These are phyloP conservation scores for Bothrops jararaca DNA, from an alignment of 2,113 vertebrate species.

Conservation along the genomic window DNA sequence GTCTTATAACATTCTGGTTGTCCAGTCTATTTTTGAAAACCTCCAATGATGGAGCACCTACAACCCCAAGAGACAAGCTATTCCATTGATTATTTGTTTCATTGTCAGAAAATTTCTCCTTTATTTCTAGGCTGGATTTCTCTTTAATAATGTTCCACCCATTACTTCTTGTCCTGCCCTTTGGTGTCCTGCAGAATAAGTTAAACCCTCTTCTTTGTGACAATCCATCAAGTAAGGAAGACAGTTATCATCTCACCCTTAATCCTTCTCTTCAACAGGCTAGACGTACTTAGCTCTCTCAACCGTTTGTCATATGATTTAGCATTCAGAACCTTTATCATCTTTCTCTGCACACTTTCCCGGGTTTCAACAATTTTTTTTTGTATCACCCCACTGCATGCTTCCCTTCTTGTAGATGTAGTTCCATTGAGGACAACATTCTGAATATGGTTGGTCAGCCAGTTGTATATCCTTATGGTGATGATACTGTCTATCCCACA, in stretches of 20 bases:
- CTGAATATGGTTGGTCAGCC: not conserved
- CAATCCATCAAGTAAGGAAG: not conserved
- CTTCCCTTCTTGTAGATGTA: not conserved
- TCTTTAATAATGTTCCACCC: not conserved
- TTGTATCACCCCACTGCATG: not conserved
- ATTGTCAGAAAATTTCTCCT: not conserved
- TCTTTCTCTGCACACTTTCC: not conserved
- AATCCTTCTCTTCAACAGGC: not conserved
- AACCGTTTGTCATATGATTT: not conserved
- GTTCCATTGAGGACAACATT: not conserved
- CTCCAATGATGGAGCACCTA: not conserved
- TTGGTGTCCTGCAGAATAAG: not conserved
- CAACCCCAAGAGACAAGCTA: not conserved
- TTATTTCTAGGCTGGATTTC: not conserved
- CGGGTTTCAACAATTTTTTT: not conserved
- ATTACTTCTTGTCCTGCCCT: not conserved
- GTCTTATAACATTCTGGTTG: not conserved
- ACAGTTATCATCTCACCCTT: not conserved
- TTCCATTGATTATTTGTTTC: not conserved
- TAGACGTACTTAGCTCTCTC: not conserved
- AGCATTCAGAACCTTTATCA: not conserved
- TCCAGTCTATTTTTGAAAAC: not conserved
- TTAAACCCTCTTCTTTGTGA: not conserved
- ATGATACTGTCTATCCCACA: not conserved
- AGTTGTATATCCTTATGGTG: not conserved